Evolutionary conservation across 2,113 vertebrate genomes (phyloP).

Genomic region (Trematomus loennbergii): DNA sequence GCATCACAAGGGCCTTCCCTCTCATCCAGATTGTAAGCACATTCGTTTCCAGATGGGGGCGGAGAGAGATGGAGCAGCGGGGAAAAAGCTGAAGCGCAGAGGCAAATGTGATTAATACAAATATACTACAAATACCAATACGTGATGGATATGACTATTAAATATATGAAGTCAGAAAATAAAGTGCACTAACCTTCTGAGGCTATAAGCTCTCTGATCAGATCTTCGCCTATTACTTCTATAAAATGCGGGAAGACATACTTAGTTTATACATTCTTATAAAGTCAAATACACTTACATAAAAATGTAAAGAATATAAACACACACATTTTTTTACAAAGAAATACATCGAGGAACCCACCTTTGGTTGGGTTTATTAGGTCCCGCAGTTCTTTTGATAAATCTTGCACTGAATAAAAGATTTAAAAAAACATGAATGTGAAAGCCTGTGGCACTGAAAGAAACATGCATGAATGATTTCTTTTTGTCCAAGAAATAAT

Average conservation of each 20-base stretch:
- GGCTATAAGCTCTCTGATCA: conserved; percentile 90
- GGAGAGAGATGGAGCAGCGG: conserved; percentile 88
- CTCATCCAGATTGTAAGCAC: conserved; percentile 91
- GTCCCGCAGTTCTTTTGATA: conserved; percentile 91
- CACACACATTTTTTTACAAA: not conserved
- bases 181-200: conserved; percentile 86
- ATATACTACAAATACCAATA: not conserved
- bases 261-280: not conserved
- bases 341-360: conserved; percentile 52
- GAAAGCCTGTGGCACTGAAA: not conserved
- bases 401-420: conserved; percentile 84
- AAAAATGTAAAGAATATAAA: not conserved
- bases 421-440: conserved; percentile 29
- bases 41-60: conserved; percentile 89
- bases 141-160: not conserved
- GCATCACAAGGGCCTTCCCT: conserved; percentile 92
- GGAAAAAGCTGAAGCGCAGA: conserved; percentile 86
- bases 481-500: not conserved
- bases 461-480: not conserved
- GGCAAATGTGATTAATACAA: conserved; percentile 14
- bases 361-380: conserved; percentile 92
- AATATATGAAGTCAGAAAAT: conserved; percentile 1
- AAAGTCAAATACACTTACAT: not conserved
- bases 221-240: conserved; percentile 88
- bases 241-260: conserved; percentile 41